Evolutionary conservation across 2,888 invertebrate species (phyloP).

Genomic region (Neria commutata): DNA sequence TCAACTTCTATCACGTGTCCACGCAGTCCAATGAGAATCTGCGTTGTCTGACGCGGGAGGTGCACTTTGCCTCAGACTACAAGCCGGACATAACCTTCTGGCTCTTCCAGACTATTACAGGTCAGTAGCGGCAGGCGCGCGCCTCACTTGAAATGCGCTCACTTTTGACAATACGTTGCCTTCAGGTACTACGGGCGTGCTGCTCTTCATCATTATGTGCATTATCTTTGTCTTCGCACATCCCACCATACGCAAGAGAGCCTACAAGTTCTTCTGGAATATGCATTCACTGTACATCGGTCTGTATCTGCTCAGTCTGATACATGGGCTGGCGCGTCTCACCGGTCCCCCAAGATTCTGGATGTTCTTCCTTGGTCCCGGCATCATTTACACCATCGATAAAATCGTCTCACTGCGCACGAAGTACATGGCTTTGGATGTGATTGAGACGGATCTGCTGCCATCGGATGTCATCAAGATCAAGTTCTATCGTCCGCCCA

Average conservation of each 20-base stretch:
- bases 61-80: constrained; percentile 92
- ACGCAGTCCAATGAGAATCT: constrained; percentile 94
- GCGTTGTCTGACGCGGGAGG: constrained; percentile 89
- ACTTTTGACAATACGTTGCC: constrained; percentile 20
- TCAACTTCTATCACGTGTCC: constrained; percentile 97
- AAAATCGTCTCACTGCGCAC: constrained; percentile 92
- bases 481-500: constrained; percentile 93
- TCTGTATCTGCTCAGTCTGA: constrained; percentile 82
- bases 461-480: constrained; percentile 95
- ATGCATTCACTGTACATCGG: constrained; percentile 89
- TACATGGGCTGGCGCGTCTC: constrained; percentile 89
- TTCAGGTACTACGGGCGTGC: constrained; percentile 82
- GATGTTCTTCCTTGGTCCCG: constrained; percentile 92
- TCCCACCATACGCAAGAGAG: constrained; percentile 88
- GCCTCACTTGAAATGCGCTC: not conserved
- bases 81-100: constrained; percentile 93
- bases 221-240: constrained; percentile 97
- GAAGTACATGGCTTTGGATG: constrained; percentile 89
- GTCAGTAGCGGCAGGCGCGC: constrained; percentile 64
- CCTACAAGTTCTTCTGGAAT: constrained; percentile 95
- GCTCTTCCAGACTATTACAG: constrained; percentile 94
- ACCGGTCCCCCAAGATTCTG: constrained; percentile 93
- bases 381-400: constrained; percentile 86
- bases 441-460: constrained; percentile 89
- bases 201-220: constrained; percentile 88